These are phyloP conservation scores for Dendroctonus valens DNA, from an alignment of 1,140 invertebrate species.

Conservation along the genomic window DNA sequence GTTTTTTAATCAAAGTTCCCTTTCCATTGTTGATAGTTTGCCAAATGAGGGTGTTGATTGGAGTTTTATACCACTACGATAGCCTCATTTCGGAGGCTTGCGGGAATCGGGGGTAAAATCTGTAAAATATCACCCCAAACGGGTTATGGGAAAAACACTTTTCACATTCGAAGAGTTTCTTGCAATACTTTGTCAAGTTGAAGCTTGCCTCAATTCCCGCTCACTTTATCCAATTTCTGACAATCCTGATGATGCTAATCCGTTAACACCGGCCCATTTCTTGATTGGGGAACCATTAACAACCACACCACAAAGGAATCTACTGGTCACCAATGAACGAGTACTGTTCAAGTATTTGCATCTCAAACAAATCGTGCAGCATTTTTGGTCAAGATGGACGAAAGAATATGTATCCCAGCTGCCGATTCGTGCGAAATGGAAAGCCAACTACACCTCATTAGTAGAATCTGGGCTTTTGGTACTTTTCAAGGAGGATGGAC, in stretches of 20 bases:
- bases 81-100: conserved; percentile 21
- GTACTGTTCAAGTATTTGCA: conserved; percentile 38
- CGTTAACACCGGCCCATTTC: conserved; percentile 46
- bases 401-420: conserved; percentile 39
- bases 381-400: conserved; percentile 43
- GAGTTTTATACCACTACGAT: conserved; percentile 19
- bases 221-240: conserved; percentile 39
- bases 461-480: conserved; percentile 45
- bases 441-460: conserved; percentile 2
- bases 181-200: conserved; percentile 37
- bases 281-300: conserved; percentile 44
- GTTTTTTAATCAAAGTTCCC: conserved; percentile 33
- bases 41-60: conserved; percentile 14
- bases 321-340: conserved; percentile 9
- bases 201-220: conserved; percentile 43
- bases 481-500: conserved; percentile 38
- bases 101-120: conserved; percentile 38
- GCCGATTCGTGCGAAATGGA: conserved; percentile 38
- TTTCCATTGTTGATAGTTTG: not conserved
- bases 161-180: conserved; percentile 43
- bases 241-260: conserved; percentile 36
- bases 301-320: conserved; percentile 24
- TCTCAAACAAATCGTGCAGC: conserved; percentile 34
- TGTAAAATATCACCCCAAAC: conserved; percentile 40
- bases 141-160: conserved; percentile 35